Base-by-base conservation (phyloP, 2,888 invertebrate genomes). In the Athalia cordata region DNA sequence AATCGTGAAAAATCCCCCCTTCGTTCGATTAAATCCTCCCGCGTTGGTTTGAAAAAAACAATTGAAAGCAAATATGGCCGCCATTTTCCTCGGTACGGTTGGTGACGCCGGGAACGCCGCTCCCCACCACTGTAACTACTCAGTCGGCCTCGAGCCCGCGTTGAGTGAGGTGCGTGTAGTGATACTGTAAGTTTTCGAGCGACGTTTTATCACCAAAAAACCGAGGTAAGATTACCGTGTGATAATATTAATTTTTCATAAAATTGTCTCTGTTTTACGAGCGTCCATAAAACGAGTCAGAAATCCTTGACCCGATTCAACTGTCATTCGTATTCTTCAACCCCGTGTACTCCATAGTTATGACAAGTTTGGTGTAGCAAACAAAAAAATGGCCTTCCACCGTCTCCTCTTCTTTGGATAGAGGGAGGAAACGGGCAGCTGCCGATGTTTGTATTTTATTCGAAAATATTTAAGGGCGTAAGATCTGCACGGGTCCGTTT, bases 141-240 rank as follows among this genome's bases (percentile, higher is more conserved):
- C 87, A 88, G 88, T 88, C 84, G 86, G 84, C 86, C 85, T 87
- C 84, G 84, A 81, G 80, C 85, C 84, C 82, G 83, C 84, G 82
- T 84, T 82, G 83, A 75, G 75, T 81, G 80, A 81, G 79, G 83
- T 77, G 82, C 78, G 82, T 82, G 77, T 80, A 29, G 66, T 62
- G 64, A 70, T 75, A 66, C 74, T 29, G 80, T 79, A 82, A 79
- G 84, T 82, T 82, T 79, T 80, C 81, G 81, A 83, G 15, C 75
- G 75, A 61, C 75, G 62, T 75, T 75, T 75, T 84, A 82, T 77
- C 82, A 80, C 84, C 83, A 81, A 82, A 84, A 83, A 83, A 83
- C 81, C 80, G 81, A 85, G 87, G 87, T 87, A 84, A 85, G 86
- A 77, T 13, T 13, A 9, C 8, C 11, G 7, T 13, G n/a, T 15